Base-by-base conservation (phyloP, 2,888 invertebrate species). In the Rhimphoctona megacephalus region DNA sequence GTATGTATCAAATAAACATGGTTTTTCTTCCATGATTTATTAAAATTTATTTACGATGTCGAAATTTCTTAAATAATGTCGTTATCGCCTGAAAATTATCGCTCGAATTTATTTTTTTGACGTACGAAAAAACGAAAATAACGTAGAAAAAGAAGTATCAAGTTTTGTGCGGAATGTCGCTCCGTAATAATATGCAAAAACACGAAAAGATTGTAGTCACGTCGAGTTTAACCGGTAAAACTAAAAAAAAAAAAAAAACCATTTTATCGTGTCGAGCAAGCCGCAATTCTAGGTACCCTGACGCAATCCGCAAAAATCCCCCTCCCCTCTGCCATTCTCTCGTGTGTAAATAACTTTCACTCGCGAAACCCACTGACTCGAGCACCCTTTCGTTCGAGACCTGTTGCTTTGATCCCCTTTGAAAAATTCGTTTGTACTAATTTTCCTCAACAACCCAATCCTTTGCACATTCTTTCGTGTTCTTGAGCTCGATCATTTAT, bases 301-400 rank as follows among this genome's bases (percentile, higher is more conserved):
- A 88, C 84, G 88, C 85, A 89, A 89, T 88, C 73, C 73, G 72
- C 80, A 70, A 49, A 85, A 86, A 77, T 25, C 61, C 70, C 61
- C 57, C 57, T 46, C 46, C 52, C 54, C 33, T 4, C 66, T 7
- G 52, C 78, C 49, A n/a, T 36, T 54, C 43, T 52, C 43, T 66
- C 52, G 54, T 74, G 85, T 81, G 88, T 86, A 88, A 88, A 89
- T 88, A 85, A 89, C 89, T 89, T 89, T 89, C 89, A 89, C 89
- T 89, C 78, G 69, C 70, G 80, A 49, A 80, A 66, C 82, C 46
- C 66, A 80, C 72, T 36, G 22, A 19, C 54, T 25, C 67, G 49
- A 52, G 49, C 66, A 67, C 66, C 33, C 17, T 46, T 77, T 73
- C 80, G 70, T 39, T 64, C 66, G 46, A 67, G 64, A 81, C 81